A percentile compares a stretch with the other conserved stretches of the same genome.
These are phyloP conservation scores for Pyrochroa serraticornis DNA, from an alignment of 2,888 invertebrate species.

Conservation along the genomic window DNA sequence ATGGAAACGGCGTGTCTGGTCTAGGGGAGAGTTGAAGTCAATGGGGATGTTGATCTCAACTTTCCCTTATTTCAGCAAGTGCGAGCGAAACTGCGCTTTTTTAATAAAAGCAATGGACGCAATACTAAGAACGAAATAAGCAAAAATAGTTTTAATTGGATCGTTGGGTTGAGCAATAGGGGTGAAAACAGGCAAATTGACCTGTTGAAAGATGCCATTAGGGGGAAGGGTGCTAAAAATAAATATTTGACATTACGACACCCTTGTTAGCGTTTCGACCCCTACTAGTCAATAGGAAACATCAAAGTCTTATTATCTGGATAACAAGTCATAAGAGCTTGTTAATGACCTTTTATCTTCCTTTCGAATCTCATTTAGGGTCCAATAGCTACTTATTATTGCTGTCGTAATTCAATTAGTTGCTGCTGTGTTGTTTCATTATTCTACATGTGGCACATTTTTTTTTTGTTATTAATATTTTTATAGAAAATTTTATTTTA, in stretches of 20 bases:
- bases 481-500: no score
- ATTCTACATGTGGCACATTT: no score
- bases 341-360: no score
- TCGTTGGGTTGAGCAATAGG: background rate
- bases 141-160: no score
- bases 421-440: no score
- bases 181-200: background rate
- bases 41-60: constrained; percentile 24
- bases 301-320: background rate
- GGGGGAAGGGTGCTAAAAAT: no score
- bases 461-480: no score
- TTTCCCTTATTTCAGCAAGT: background rate
- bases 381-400: no score
- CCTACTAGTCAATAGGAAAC: background rate
- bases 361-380: no score
- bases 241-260: background rate
- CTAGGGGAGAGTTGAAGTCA: constrained; percentile 1
- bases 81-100: background rate
- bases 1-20: constrained; percentile 27
- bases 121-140: no score
- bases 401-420: no score
- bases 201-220: background rate
- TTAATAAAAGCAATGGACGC: background rate
- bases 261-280: background rate
- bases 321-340: no score